Percentiles rank a stretch among this genome's conserved stretches.
phyloP scores from a whole-genome alignment of 2,113 vertebrate species.

The Electrona antarctica region DNA sequence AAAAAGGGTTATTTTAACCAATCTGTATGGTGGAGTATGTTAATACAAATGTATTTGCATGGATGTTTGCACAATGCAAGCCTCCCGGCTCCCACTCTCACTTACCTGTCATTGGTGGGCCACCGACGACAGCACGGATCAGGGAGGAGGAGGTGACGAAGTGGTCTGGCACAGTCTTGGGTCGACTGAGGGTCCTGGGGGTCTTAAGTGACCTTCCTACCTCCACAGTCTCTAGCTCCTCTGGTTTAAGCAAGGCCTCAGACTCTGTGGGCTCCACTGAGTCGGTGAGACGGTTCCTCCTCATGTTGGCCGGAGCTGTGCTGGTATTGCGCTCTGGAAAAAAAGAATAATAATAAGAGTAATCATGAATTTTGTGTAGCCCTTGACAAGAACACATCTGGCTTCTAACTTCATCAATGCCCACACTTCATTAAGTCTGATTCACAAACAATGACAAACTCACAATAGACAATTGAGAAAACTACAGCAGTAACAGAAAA shows the following conservation, averaged over 20 bases:
- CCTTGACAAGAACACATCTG: too few relatives aligned
- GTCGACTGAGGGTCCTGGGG: conserved; percentile 65
- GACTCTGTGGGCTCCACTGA: neutral
- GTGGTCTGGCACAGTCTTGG: conserved; percentile 53
- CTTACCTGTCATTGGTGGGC: conserved; percentile 71
- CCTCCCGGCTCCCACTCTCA: conserved; percentile 13
- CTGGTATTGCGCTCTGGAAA: conserved; percentile 38
- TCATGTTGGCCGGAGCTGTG: conserved; percentile 34
- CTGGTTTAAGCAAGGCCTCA: conserved; percentile 60
- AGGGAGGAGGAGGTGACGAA: conserved; percentile 82
- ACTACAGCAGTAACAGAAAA: too few relatives aligned
- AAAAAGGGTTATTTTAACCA: too few relatives aligned
- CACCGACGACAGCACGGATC: conserved; percentile 72
- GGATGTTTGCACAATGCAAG: neutral
- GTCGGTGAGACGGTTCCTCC: conserved; percentile 11
- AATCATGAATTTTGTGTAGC: too few relatives aligned
- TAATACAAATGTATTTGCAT: neutral
- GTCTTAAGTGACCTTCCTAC: conserved; percentile 71
- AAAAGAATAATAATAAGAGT: neutral
- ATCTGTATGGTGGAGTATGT: neutral
- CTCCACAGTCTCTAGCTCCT: conserved; percentile 76
- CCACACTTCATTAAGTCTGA: too few relatives aligned
- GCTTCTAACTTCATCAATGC: too few relatives aligned
- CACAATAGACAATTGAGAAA: too few relatives aligned
- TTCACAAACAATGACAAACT: too few relatives aligned